phyloP scores from a whole-genome alignment of 2,888 invertebrate genomes.

The Idaea biselata region DNA sequence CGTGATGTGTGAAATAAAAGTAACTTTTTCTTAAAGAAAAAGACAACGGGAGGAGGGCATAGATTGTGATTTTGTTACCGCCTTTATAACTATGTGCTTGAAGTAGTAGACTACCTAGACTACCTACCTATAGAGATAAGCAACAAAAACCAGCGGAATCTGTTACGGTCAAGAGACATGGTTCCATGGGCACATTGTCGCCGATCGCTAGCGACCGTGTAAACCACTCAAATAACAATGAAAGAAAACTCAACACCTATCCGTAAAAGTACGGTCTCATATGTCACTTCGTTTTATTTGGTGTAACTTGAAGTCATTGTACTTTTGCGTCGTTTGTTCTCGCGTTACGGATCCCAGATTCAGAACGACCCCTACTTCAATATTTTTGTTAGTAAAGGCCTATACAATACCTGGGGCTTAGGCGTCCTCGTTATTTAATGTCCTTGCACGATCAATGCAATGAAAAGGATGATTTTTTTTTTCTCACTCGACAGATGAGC shows the following conservation, averaged over 20 bases:
- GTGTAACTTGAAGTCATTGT: conserved; percentile 2
- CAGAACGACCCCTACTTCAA: neutral
- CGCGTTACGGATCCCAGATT: neutral
- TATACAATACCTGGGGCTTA: neutral
- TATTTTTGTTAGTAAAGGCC: neutral
- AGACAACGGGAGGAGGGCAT: no score
- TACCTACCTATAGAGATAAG: conserved; percentile 11
- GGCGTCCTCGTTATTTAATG: no score
- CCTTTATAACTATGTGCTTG: neutral
- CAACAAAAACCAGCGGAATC: conserved; percentile 23
- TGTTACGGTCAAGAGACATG: conserved; percentile 40
- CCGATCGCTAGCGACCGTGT: conserved; percentile 36
- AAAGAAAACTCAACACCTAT: conserved; percentile 21
- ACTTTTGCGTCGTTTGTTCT: neutral
- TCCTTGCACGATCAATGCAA: no score
- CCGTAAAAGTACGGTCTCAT: conserved; percentile 22
- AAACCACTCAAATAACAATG: conserved; percentile 25
- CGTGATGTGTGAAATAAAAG: no score
- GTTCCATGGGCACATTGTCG: conserved; percentile 53
- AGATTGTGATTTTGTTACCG: neutral
- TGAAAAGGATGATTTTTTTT: no score
- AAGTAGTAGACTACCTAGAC: neutral
- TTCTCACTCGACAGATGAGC: no score
- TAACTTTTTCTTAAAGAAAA: no score
- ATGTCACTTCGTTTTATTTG: conserved; percentile 1